These are phyloP conservation scores for Halcyon senegalensis DNA, from an alignment of 2,113 vertebrate genomes.

Conservation along the genomic window DNA sequence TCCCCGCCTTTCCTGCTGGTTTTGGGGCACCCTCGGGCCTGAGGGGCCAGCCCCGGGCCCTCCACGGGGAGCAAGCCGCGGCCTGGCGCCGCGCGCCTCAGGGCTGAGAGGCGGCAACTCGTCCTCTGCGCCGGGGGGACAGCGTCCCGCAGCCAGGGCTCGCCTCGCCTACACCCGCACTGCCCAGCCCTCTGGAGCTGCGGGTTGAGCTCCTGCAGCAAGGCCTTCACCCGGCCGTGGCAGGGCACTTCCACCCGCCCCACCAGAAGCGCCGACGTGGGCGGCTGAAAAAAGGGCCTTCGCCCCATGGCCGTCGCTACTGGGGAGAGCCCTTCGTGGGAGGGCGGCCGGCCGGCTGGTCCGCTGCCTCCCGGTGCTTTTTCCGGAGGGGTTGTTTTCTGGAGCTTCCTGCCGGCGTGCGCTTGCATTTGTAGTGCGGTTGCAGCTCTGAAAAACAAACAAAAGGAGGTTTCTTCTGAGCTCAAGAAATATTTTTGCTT, in stretches of 20 bases:
- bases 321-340: no score
- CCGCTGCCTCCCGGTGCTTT: accelerated
- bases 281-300: accelerated
- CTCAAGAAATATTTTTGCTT: background rate
- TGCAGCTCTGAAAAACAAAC: background rate
- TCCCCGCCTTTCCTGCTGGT: no score
- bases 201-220: no score
- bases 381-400: accelerated
- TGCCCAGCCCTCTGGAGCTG: no score
- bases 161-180: accelerated
- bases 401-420: background rate
- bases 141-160: background rate
- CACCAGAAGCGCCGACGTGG: accelerated
- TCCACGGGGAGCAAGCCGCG: background rate
- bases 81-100: background rate
- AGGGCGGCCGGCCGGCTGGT: background rate
- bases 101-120: no score
- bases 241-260: accelerated
- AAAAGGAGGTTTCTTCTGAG: background rate
- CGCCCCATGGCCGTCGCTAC: accelerated
- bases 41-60: no score
- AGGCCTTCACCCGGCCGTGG: accelerated
- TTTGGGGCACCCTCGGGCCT: no score
- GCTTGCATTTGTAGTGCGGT: background rate
- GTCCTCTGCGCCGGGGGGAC: no score